Conservation (phyloP, 2,888 invertebrate genomes). For the Oegoconia quadripuncta region DNA sequence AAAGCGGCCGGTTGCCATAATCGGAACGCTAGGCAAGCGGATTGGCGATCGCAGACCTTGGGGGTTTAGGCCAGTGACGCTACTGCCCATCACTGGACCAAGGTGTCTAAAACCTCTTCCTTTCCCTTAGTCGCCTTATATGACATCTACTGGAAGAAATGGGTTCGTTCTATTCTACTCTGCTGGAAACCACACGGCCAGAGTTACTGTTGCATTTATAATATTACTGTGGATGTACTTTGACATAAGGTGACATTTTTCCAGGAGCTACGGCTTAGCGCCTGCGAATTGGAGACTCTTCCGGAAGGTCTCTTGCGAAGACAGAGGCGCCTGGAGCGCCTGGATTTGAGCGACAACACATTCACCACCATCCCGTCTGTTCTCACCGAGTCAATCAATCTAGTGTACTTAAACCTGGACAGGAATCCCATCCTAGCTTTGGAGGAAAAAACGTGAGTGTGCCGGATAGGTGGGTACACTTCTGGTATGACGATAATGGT, state of each 20-base stretch:
- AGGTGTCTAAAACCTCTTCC: too few relatives aligned
- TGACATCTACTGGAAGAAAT: too few relatives aligned
- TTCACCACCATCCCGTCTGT: constrained; percentile 77
- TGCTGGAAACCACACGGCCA: neutral
- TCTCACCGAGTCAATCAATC: constrained; percentile 68
- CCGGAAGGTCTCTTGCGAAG: constrained; percentile 81
- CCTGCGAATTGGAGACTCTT: constrained; percentile 78
- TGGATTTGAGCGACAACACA: constrained; percentile 82
- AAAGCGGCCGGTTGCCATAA: neutral
- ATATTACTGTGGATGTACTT: too few relatives aligned
- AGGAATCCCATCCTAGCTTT: constrained; percentile 81
- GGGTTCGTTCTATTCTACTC: too few relatives aligned
- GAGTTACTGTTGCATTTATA: neutral
- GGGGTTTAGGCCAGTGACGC: too few relatives aligned
- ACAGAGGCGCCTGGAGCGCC: constrained; percentile 76
- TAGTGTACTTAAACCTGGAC: constrained; percentile 80
- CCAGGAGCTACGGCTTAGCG: constrained; percentile 81
- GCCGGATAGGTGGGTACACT: too few relatives aligned
- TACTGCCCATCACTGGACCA: too few relatives aligned
- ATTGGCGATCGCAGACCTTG: neutral
- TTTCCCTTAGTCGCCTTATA: too few relatives aligned
- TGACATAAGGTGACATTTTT: too few relatives aligned
- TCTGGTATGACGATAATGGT: too few relatives aligned
- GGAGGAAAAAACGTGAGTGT: constrained; percentile 49
- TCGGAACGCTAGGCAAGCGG: neutral